phyloP scores from a whole-genome alignment of 2,113 vertebrate genomes.

The Alligator sinensis region DNA sequence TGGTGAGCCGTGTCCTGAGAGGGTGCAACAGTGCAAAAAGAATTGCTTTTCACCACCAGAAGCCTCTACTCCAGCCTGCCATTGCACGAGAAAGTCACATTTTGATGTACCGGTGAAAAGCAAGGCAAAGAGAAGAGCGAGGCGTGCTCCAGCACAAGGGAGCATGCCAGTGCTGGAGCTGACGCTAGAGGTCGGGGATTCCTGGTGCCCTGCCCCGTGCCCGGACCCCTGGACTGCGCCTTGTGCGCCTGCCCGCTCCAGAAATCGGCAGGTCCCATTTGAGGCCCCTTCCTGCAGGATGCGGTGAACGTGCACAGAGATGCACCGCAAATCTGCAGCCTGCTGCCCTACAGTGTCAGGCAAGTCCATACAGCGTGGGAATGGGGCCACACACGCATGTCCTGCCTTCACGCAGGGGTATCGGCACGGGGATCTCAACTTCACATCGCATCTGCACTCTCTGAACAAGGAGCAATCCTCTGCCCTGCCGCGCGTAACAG shows the following conservation, averaged over 20 bases:
- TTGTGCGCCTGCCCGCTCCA: not conserved
- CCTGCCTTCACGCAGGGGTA: not conserved
- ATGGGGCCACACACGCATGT: not conserved
- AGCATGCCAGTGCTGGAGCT: not conserved
- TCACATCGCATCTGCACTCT: not conserved
- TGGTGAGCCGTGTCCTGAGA: not conserved
- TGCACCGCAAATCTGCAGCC: not conserved
- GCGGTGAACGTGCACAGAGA: not conserved
- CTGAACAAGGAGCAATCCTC: not conserved
- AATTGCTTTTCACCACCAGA: too few relatives aligned
- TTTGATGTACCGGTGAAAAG: not conserved
- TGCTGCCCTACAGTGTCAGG: not conserved
- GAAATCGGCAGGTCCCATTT: not conserved
- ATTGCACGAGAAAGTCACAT: too few relatives aligned
- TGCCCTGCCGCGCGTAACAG: not conserved
- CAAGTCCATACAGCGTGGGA: too few relatives aligned
- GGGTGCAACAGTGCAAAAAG: too few relatives aligned
- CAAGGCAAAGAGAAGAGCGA: not conserved
- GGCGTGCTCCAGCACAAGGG: not conserved
- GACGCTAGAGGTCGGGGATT: not conserved
- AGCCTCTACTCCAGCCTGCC: too few relatives aligned
- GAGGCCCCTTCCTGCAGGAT: not conserved
- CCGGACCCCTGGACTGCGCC: not conserved
- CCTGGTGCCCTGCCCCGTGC: not conserved
- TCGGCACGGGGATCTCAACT: not conserved